Percentiles rank a stretch among this genome's conserved stretches.
phyloP scores from a whole-genome alignment of 1,140 invertebrate genomes.

The Ectropis grisescens region DNA sequence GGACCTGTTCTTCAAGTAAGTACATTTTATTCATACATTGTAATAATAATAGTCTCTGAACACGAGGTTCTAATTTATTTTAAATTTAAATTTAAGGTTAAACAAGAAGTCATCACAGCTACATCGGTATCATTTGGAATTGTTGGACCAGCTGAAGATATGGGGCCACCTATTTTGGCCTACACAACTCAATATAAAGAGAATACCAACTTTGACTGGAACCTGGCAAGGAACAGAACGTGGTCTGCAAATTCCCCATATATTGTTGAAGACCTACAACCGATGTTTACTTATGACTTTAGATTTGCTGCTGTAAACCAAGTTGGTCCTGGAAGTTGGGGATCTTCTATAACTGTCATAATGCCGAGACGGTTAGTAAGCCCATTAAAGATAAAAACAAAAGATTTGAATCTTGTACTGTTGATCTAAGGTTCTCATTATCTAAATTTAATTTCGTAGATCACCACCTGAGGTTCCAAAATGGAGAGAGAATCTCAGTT shows the following conservation, averaged over 20 bases:
- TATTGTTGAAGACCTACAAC: conserved; percentile 84
- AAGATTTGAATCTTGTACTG: no score
- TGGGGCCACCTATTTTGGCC: conserved; percentile 80
- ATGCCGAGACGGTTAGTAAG: conserved; percentile 66
- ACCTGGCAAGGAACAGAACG: conserved; percentile 75
- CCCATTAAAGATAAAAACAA: no score
- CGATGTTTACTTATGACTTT: conserved; percentile 86
- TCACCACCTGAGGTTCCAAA: conserved; percentile 59
- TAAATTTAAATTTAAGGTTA: no score
- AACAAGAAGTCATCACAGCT: conserved; percentile 78
- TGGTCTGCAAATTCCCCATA: conserved; percentile 84
- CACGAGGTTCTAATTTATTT: no score
- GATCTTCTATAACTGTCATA: conserved; percentile 66
- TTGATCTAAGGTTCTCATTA: no score
- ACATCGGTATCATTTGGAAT: conserved; percentile 88
- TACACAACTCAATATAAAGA: conserved; percentile 84
- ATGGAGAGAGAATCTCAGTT: conserved; percentile 52
- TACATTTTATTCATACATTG: conserved; percentile 1
- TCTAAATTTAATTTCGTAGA: no score
- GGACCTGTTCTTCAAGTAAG: conserved; percentile 42
- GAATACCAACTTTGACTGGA: conserved; percentile 76
- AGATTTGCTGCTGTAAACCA: conserved; percentile 87
- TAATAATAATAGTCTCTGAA: no score
- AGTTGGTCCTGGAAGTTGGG: conserved; percentile 85
- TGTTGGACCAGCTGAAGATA: conserved; percentile 77